Conservation (phyloP, 2,113 vertebrate species). For the Hyperoodon ampullatus region DNA sequence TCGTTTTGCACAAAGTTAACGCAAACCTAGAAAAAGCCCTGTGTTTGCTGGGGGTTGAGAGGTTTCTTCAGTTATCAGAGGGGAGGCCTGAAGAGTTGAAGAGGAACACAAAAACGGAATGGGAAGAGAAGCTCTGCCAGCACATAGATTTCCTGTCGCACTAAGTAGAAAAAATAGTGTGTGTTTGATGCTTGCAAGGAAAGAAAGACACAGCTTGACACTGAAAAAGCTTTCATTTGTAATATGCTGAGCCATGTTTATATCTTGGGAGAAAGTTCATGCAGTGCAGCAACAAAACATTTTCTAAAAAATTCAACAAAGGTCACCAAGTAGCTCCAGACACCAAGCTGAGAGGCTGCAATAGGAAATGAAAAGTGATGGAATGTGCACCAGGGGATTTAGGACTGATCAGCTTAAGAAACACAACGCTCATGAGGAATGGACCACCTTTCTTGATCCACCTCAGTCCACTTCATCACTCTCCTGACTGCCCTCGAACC, state of each 20-base stretch:
- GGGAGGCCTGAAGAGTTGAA: neutral
- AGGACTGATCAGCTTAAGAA: neutral
- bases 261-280: conserved; percentile 10
- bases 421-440: neutral
- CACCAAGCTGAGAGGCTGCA: neutral
- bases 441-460: neutral
- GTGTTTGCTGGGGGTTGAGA: neutral
- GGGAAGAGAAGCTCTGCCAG: neutral
- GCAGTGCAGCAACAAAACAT: conserved; percentile 31
- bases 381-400: neutral
- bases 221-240: conserved; percentile 26
- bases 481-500: neutral
- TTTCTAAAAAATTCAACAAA: neutral
- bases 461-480: accelerated
- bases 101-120: neutral
- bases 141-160: neutral
- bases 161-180: neutral
- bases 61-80: neutral
- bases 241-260: conserved; percentile 56
- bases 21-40: neutral
- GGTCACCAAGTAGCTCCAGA: conserved; percentile 42
- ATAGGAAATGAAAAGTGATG: neutral
- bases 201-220: conserved; percentile 60
- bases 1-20: neutral
- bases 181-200: conserved; percentile 50